Percentiles rank a stretch among this genome's conserved stretches.
phyloP scores from a whole-genome alignment of 2,888 invertebrate species.

The Willowsia nigromaculata region DNA sequence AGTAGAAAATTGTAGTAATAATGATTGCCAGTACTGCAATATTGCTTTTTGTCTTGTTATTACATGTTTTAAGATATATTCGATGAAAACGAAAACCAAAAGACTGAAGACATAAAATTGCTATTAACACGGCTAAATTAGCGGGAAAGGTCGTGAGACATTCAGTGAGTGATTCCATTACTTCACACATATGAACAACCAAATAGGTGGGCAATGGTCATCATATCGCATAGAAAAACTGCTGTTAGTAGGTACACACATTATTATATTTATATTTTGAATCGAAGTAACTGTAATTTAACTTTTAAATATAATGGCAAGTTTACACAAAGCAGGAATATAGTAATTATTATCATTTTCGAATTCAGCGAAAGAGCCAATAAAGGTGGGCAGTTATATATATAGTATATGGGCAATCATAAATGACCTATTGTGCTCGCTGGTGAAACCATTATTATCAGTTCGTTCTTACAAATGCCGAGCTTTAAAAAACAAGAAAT shows the following conservation, averaged over 20 bases:
- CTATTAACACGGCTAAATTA: background rate
- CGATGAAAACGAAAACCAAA: background rate
- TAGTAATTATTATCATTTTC: slow-evolving; percentile 12
- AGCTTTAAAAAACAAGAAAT: background rate
- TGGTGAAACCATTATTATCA: background rate
- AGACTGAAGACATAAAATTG: background rate
- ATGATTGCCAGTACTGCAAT: too few species aligned
- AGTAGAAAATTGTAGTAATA: too few species aligned
- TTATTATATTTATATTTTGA: background rate
- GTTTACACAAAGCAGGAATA: too few species aligned
- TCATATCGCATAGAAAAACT: background rate
- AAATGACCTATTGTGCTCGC: slow-evolving; percentile 30
- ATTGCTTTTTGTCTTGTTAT: too few species aligned
- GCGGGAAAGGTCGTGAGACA: slow-evolving; percentile 42
- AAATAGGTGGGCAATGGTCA: background rate
- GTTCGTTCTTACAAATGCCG: background rate
- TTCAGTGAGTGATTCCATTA: background rate
- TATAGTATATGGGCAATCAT: background rate
- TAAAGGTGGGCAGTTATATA: slow-evolving; percentile 28
- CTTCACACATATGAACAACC: background rate
- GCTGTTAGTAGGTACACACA: too few species aligned
- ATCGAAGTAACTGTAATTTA: background rate
- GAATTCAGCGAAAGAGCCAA: slow-evolving; percentile 3
- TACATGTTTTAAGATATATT: background rate
- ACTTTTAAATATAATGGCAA: background rate